Evolutionary conservation across 2,113 vertebrate species (phyloP).

Genomic region (Campylorhamphus procurvoides): DNA sequence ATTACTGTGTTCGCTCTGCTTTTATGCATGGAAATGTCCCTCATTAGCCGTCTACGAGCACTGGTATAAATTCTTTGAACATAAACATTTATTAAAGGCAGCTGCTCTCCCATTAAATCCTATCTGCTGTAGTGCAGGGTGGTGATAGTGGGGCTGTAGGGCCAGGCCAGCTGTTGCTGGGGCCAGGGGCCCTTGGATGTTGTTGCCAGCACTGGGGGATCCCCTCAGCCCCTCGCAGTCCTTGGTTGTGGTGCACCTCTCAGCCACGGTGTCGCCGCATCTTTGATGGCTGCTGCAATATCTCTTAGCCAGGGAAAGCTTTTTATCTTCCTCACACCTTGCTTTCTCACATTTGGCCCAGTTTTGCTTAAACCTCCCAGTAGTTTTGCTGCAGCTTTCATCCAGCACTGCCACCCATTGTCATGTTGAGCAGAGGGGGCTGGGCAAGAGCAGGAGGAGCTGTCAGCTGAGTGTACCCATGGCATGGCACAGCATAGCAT

Average conservation of each 20-base stretch:
- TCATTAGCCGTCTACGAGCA: slow-evolving; percentile 46
- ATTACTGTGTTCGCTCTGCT: slow-evolving; percentile 42
- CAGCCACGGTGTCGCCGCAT: fast-evolving
- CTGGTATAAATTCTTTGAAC: slow-evolving; percentile 49
- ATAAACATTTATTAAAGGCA: slow-evolving; percentile 49
- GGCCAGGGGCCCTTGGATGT: fast-evolving
- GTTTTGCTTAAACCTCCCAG: not conserved
- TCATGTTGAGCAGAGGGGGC: not conserved
- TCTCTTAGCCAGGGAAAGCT: not conserved
- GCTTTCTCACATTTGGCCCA: not conserved
- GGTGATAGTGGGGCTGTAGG: fast-evolving
- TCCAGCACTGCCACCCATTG: fast-evolving
- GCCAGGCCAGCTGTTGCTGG: not conserved
- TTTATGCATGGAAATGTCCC: slow-evolving; percentile 61
- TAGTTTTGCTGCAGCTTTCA: not conserved
- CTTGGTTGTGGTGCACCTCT: not conserved
- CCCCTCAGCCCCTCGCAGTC: not conserved
- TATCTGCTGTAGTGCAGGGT: not conserved
- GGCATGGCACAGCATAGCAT: not conserved
- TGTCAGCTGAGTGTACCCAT: fast-evolving
- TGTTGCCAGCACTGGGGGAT: not conserved
- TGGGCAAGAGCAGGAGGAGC: not conserved
- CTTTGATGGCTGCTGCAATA: fast-evolving
- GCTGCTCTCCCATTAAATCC: not conserved
- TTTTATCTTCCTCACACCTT: not conserved